Evolutionary conservation across 1,140 invertebrate species (phyloP), one percentile per base, ranked within the genome.

Genomic region (Lordiphosa mommai): DNA sequence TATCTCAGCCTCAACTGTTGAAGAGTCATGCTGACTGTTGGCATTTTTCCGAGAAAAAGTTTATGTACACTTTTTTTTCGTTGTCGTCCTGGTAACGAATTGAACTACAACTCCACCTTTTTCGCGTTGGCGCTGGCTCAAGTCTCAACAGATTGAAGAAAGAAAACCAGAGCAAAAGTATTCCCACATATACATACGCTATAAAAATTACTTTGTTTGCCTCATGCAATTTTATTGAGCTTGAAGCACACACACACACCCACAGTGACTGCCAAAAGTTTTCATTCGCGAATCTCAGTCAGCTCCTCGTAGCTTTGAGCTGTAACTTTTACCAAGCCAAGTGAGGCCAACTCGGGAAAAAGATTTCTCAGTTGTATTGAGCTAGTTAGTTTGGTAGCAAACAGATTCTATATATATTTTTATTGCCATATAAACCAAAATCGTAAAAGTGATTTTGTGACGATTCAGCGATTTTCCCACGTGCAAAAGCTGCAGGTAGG

Each of bases 201-300:
- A 67, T 80, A 82, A 80, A 80, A 80, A 80, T 80, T 82, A 82
- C 74, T 80, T 80, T 80, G 74, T 80, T 80, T 82, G 74, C 76
- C 74, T 76, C 66, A 64, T 76, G 74, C 76, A 60, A 67, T 80
- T 80, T 80, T 82, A 80, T 80, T 80, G 74, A 67, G 74, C 74
- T 69, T 40, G 59, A 43, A 59, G 40, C 41, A 29, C 60, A 48
- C 58, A 49, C 40, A 44, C 65, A 27, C n/a, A 41, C n/a, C 20
- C 17, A 3, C 40, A 12, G 51, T 66, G 52, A 14, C 51, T 59
- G 57, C 41, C 76, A 46, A 76, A 80, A 82, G 53, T 80, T 76
- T 82, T 69, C 66, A 61, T 33, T n/a, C 56, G 56, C 60, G 58
- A 77, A 69, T 72, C 73, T 70, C 69, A 43, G 47, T 16, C 36